Base-by-base conservation (phyloP, 2,797 vertebrate species). In the Syndactyla subalaris region DNA sequence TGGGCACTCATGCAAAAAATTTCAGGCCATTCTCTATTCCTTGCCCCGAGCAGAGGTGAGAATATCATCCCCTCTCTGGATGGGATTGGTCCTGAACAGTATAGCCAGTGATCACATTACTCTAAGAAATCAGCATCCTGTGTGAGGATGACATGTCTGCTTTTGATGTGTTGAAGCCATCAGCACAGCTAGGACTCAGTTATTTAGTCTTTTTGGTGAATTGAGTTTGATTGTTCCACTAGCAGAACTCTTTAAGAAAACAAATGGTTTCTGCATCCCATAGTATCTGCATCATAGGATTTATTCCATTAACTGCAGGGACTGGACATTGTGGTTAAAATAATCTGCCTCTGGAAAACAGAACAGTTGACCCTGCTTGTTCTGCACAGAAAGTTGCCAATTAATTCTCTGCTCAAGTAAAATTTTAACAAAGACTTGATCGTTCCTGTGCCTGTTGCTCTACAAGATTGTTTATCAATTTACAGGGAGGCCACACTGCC, bases 401-500 rank as follows among this genome's bases (percentile, higher is more conserved):
- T 65, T 89, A 91, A 74, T 72, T 94, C 70, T 73, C 73, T 75
- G 76, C 49, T 94, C 45, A 21, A 95, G 78, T 91, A 72, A 96
- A 92, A 92, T 68, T 87, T 90, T 45, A 85, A 75, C 90, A 89
- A 96, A 96, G 89, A 39, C 88, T 94, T 75, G 74, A 61, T 58
- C 76, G 62, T 96, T 92, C 72, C 89, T 59, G 43, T 41, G 71
- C 73, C 89, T 89, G 84, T 85, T 97, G 89, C 91, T 94, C 89
- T 83, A 92, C 80, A 79, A 81, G 79, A 91, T 85, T 91, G 73
- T 94, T 96, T 88, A 97, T 94, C 92, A 93, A 68, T 93, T 91
- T 97, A 85, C 81, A 55, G 54, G 71, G 83, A 88, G 77, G 54
- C 57, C 66, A 46, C 0, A 0, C 58, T 81, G 87, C 63, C 77